A percentile compares a stretch with the other conserved stretches of the same genome.
Conservation (phyloP, 2,888 invertebrate species). For the Chrysolina oricalcia region DNA sequence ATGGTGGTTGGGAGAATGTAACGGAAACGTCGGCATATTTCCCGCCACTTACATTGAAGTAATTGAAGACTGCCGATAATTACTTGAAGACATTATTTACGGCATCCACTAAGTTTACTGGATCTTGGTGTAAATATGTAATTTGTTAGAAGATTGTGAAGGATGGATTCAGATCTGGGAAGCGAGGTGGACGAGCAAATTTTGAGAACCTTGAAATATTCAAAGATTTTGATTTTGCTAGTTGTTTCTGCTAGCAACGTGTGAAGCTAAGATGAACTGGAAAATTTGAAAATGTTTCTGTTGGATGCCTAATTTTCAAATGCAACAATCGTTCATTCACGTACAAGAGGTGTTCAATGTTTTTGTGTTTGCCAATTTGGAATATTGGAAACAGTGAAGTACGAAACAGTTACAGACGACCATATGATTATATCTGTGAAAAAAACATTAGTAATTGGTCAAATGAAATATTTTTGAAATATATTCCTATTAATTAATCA, state of each 20-base stretch:
- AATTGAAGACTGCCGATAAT: conserved; percentile 29
- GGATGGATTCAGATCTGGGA: neutral
- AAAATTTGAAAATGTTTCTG: neutral
- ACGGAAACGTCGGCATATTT: conserved; percentile 90
- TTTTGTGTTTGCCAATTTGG: neutral
- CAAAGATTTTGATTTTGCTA: neutral
- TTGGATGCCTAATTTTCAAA: neutral
- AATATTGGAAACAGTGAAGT: no score
- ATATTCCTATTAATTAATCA: neutral
- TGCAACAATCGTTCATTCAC: neutral
- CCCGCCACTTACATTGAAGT: conserved; percentile 96
- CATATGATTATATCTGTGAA: no score
- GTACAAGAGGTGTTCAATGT: conserved; percentile 11
- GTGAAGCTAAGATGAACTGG: no score
- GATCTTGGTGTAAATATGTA: conserved; percentile 10
- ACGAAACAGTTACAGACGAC: no score
- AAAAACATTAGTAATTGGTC: neutral
- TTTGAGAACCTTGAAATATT: neutral
- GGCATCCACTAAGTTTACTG: conserved; percentile 1
- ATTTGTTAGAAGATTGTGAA: neutral
- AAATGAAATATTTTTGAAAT: neutral
- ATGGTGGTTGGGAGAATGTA: conserved; percentile 95
- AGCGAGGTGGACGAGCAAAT: neutral
- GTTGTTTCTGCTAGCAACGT: no score
- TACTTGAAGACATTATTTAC: neutral